phyloP scores from a whole-genome alignment of 2,113 vertebrate species.

The Fregata magnificens region DNA sequence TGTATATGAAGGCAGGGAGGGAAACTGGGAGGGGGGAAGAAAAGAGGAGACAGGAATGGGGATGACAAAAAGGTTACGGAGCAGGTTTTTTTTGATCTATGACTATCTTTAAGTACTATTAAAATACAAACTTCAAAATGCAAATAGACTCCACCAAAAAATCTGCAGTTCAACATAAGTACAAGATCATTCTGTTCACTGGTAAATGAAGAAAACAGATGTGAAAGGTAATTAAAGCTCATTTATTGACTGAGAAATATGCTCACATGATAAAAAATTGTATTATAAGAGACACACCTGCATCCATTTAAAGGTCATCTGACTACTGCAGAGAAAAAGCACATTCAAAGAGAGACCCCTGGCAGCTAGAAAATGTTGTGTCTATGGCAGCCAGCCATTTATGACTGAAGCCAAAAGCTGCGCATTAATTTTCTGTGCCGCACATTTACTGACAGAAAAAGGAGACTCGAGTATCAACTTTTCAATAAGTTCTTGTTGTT shows the following conservation, averaged over 20 bases:
- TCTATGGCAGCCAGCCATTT: slow-evolving; percentile 22
- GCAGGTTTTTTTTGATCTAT: background rate
- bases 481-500: slow-evolving; percentile 21
- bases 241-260: slow-evolving; percentile 3
- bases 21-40: background rate
- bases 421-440: background rate
- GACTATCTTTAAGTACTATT: background rate
- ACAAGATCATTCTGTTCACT: background rate
- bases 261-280: slow-evolving; percentile 4
- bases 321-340: slow-evolving; percentile 33
- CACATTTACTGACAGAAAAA: slow-evolving; percentile 34
- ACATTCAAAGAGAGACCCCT: background rate
- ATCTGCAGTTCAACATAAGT: background rate
- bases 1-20: background rate
- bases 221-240: slow-evolving; percentile 21
- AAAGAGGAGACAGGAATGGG: background rate
- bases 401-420: slow-evolving; percentile 20
- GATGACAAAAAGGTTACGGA: background rate
- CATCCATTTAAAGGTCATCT: slow-evolving; percentile 49
- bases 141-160: background rate
- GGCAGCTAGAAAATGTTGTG: background rate
- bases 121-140: background rate
- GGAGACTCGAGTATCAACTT: background rate
- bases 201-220: background rate
- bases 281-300: slow-evolving; percentile 32